Evolutionary conservation across 1,140 invertebrate species (phyloP).

Genomic region (Sitophilus oryzae): DNA sequence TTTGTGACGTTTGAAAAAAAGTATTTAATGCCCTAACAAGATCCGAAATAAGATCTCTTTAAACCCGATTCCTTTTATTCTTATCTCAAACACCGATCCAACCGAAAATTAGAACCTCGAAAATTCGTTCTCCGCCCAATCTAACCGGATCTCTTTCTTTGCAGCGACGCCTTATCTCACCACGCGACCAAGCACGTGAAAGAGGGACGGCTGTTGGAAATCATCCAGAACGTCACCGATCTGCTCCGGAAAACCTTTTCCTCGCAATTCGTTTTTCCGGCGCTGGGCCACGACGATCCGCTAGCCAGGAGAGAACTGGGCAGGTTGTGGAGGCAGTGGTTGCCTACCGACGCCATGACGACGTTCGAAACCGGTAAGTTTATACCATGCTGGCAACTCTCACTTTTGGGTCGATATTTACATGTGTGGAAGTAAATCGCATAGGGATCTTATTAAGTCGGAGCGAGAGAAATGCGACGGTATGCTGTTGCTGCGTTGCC

Average conservation of each 20-base stretch:
- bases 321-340: constrained; percentile 71
- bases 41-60: too few relatives aligned
- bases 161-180: constrained; percentile 59
- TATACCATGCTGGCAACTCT: too few relatives aligned
- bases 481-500: too few relatives aligned
- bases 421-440: too few relatives aligned
- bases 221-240: constrained; percentile 71
- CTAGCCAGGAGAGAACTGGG: constrained; percentile 58
- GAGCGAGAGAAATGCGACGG: too few relatives aligned
- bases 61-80: too few relatives aligned
- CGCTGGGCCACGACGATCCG: constrained; percentile 73
- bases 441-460: too few relatives aligned
- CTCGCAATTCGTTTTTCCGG: constrained; percentile 76
- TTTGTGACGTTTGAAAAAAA: too few relatives aligned
- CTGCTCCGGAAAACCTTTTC: constrained; percentile 69
- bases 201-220: constrained; percentile 58
- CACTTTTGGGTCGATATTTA: too few relatives aligned
- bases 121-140: background rate
- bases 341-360: constrained; percentile 69
- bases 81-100: too few relatives aligned
- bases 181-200: constrained; percentile 46
- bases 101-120: too few relatives aligned
- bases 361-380: constrained; percentile 69
- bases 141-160: constrained; percentile 30
- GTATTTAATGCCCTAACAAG: too few relatives aligned